Base-by-base conservation (phyloP, 1,140 invertebrate species). In the Drosophila ambigua region DNA sequence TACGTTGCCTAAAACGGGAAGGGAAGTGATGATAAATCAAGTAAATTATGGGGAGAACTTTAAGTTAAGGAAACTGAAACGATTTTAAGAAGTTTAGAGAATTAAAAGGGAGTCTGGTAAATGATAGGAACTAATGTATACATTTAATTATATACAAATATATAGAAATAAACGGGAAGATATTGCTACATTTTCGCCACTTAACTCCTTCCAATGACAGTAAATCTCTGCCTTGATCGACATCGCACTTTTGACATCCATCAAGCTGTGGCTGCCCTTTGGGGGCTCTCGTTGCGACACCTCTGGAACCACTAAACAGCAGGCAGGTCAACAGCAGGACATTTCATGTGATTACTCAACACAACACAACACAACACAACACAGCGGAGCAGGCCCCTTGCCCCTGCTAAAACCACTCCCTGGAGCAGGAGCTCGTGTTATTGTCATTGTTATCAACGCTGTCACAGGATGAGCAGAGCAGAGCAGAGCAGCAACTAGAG, bases 361-460 rank as follows among this genome's bases (percentile, higher is more conserved):
- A 57, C 35, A 54, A 59, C 63, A 57, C 50, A 41, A 39, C 52
- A 57, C 35, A 54, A 59, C 63, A 57, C 35, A 54, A 59, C 63
- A 49, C 39, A 44, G 61, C 53, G 57, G 72, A 52, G 35, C 50
- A 13, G 6, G 16, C 0, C 48, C 39, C 20, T 20, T 15, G 2
- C 16, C 52, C 9, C 13, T 13, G 50, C 79, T 58, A 79, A 79
- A 53, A 66, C 54, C 44, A 51, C 55, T 72, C 76, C 76, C 76
- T 41, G 16, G 61, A 46, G 68, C 43, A 62, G 23, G 55, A 15
- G 39, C 49, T 67, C 81, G 74, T 81, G 81, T 87, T 84, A 77
- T 85, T 84, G 77, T 77, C 82, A 77, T 85, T 84, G 81, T 84
- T 84, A 84, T 84, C 81, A 85, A 77, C 82, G 83, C 66, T 85